Conservation (phyloP, 2,797 vertebrate genomes). For the Alosa sapidissima region DNA sequence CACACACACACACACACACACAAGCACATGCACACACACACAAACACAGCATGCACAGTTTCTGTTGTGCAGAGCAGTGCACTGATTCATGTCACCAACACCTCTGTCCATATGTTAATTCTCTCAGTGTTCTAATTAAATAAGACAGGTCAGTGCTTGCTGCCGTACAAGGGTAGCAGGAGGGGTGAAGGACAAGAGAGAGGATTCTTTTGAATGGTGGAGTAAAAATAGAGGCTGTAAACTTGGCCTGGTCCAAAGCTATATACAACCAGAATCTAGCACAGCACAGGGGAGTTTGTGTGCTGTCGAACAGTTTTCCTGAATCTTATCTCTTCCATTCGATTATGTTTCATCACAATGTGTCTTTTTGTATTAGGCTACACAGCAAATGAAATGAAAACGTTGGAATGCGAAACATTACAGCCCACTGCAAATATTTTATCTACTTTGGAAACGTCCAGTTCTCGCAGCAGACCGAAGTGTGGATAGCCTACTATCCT, state of each 20-base stretch:
- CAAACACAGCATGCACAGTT: background rate
- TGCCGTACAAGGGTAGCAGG: constrained; percentile 51
- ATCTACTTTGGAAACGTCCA: background rate
- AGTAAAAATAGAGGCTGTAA: constrained; percentile 58
- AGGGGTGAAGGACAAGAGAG: constrained; percentile 37
- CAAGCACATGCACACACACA: too few species aligned
- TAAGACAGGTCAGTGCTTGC: background rate
- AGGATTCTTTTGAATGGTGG: constrained; percentile 37
- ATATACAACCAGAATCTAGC: constrained; percentile 35
- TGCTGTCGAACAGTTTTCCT: background rate
- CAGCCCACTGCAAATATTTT: constrained; percentile 16
- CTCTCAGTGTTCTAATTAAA: background rate
- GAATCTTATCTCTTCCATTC: background rate
- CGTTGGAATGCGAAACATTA: constrained; percentile 15
- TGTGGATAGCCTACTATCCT: background rate
- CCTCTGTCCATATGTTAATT: constrained; percentile 5
- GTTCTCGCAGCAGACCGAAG: background rate
- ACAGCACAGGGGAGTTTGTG: constrained; percentile 15
- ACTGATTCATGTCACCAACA: background rate
- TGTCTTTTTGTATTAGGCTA: background rate
- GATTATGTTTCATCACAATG: background rate
- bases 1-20: too few species aligned
- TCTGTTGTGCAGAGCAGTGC: background rate
- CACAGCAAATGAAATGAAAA: background rate
- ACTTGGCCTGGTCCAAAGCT: constrained; percentile 41